phyloP scores from a whole-genome alignment of 2,888 invertebrate species.

The Cheilosia impressa region DNA sequence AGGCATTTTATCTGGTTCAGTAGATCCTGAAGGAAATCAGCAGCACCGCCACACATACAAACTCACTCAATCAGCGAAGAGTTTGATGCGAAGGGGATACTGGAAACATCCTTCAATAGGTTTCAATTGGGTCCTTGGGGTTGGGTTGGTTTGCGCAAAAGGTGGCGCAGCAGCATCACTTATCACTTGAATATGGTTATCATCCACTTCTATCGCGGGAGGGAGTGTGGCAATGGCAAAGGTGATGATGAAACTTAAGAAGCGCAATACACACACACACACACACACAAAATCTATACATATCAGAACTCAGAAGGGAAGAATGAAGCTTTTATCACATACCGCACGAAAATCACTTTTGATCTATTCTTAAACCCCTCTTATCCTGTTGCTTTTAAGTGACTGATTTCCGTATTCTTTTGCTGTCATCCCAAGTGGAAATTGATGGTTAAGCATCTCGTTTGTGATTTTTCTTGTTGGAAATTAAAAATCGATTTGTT shows the following conservation, averaged over 20 bases:
- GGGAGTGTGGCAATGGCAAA: slow-evolving; percentile 58
- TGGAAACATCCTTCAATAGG: slow-evolving; percentile 70
- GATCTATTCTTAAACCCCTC: slow-evolving; percentile 30
- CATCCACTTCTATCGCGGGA: slow-evolving; percentile 61
- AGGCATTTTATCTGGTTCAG: slow-evolving; percentile 70
- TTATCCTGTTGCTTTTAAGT: slow-evolving; percentile 62
- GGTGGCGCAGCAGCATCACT: slow-evolving; percentile 38
- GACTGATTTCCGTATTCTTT: slow-evolving; percentile 29
- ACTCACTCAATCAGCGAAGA: slow-evolving; percentile 3
- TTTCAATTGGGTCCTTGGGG: slow-evolving; percentile 67
- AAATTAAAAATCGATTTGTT: background rate
- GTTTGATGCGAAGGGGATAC: slow-evolving; percentile 11
- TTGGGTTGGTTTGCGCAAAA: slow-evolving; percentile 42
- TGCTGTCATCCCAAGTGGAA: no score
- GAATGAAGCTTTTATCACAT: slow-evolving; percentile 36
- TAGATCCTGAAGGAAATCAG: slow-evolving; percentile 49
- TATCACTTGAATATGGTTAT: slow-evolving; percentile 66
- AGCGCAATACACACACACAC: slow-evolving; percentile 41
- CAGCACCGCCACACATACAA: slow-evolving; percentile 5
- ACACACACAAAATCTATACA: background rate
- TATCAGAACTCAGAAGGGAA: background rate
- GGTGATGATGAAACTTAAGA: slow-evolving; percentile 51
- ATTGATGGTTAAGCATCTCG: no score
- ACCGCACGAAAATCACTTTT: background rate
- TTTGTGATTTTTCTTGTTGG: background rate